These are phyloP conservation scores for Sitophilus oryzae DNA, from an alignment of 1,140 invertebrate genomes.

Conservation along the genomic window DNA sequence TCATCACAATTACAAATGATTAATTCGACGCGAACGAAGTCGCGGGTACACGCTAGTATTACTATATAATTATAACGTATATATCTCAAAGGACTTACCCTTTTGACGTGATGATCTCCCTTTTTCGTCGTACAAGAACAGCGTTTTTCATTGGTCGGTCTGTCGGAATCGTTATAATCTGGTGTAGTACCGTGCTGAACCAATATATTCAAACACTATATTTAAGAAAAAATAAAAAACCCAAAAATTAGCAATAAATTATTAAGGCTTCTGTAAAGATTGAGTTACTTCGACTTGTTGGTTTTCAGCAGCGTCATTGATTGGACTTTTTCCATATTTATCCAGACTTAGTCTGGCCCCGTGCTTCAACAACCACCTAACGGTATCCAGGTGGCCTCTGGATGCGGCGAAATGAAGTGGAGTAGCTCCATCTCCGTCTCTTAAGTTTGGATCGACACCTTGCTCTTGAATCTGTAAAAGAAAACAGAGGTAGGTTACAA, in stretches of 20 bases:
- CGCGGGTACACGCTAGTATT: too few relatives aligned
- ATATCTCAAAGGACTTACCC: too few relatives aligned
- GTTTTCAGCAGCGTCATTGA: slow-evolving; percentile 84
- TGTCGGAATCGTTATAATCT: slow-evolving; percentile 47
- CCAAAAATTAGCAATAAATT: background rate
- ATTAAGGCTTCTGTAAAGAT: background rate
- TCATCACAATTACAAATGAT: too few relatives aligned
- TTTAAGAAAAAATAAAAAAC: slow-evolving; percentile 22
- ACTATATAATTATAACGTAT: too few relatives aligned
- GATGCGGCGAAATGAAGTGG: slow-evolving; percentile 76
- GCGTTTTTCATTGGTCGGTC: slow-evolving; percentile 18
- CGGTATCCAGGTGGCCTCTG: slow-evolving; percentile 70
- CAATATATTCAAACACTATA: slow-evolving; percentile 67
- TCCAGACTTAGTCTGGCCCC: slow-evolving; percentile 72
- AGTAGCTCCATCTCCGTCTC: slow-evolving; percentile 79
- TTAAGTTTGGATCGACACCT: slow-evolving; percentile 71
- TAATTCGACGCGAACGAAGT: too few relatives aligned
- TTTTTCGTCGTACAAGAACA: slow-evolving; percentile 37
- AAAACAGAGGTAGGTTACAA: too few relatives aligned
- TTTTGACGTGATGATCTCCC: slow-evolving; percentile 32
- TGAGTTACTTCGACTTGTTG: slow-evolving; percentile 74
- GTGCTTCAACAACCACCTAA: slow-evolving; percentile 75
- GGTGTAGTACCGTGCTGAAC: slow-evolving; percentile 67
- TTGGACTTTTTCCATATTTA: slow-evolving; percentile 78
- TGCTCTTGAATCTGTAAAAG: slow-evolving; percentile 68